These are phyloP conservation scores for Napeogenes inachia DNA, from an alignment of 2,888 invertebrate species.

Conservation along the genomic window DNA sequence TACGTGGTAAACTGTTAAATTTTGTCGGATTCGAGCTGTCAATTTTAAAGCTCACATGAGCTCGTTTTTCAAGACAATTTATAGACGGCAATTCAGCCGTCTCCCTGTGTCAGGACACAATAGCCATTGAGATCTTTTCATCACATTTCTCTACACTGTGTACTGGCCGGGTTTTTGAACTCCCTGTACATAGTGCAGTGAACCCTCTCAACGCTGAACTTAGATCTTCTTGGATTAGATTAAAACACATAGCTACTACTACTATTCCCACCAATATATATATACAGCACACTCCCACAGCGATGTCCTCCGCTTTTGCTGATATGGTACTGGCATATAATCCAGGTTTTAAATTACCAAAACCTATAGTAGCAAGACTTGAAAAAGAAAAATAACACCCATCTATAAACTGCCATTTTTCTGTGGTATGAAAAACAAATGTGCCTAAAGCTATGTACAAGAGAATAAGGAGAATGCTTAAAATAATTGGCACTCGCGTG, in stretches of 20 bases:
- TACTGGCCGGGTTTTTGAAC: slow-evolving; percentile 52
- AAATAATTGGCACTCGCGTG: slow-evolving; percentile 89
- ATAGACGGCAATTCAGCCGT: slow-evolving; percentile 56
- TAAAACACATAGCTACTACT: slow-evolving; percentile 91
- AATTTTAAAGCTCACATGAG: slow-evolving; percentile 56
- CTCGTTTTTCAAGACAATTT: slow-evolving; percentile 46
- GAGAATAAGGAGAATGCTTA: slow-evolving; percentile 90
- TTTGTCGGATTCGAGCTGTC: slow-evolving; percentile 66
- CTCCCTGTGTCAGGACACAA: slow-evolving; percentile 78
- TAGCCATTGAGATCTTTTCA: slow-evolving; percentile 72
- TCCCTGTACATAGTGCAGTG: slow-evolving; percentile 46
- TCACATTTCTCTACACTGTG: slow-evolving; percentile 68
- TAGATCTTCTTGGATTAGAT: slow-evolving; percentile 88
- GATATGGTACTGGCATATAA: slow-evolving; percentile 68
- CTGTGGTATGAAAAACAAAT: slow-evolving; percentile 91
- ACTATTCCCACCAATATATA: slow-evolving; percentile 92
- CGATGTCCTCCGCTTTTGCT: slow-evolving; percentile 78
- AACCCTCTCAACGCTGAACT: slow-evolving; percentile 42
- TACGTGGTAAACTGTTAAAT: slow-evolving; percentile 78
- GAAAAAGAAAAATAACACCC: slow-evolving; percentile 90
- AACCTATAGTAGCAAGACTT: slow-evolving; percentile 88
- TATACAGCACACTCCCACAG: slow-evolving; percentile 86
- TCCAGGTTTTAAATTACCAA: slow-evolving; percentile 87
- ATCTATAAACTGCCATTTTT: slow-evolving; percentile 93
- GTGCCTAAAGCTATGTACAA: slow-evolving; percentile 94